phyloP scores from a whole-genome alignment of 2,113 vertebrate species.

The Syngnathus typhle region DNA sequence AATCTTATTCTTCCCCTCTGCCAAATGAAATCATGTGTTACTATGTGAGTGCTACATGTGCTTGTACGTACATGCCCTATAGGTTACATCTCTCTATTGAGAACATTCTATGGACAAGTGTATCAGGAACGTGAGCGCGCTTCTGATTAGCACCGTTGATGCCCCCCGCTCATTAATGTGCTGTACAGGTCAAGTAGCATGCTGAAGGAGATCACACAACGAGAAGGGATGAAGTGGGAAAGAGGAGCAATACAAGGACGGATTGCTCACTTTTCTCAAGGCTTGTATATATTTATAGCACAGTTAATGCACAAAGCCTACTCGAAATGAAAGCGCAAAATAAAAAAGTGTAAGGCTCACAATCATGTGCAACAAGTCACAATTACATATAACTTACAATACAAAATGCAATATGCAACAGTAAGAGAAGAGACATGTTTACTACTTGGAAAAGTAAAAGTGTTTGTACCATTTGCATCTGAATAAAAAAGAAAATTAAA shows the following conservation, averaged over 20 bases:
- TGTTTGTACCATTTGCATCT: too few relatives aligned
- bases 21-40: not conserved
- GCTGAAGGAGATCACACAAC: not conserved
- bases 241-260: too few relatives aligned
- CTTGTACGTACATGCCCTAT: not conserved
- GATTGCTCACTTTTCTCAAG: not conserved
- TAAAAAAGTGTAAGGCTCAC: not conserved
- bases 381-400: too few relatives aligned
- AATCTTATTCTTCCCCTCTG: not conserved
- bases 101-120: not conserved
- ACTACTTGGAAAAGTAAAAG: too few relatives aligned
- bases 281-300: not conserved
- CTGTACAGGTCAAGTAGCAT: not conserved
- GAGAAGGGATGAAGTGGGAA: not conserved
- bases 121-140: slow-evolving; percentile 3
- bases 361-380: too few relatives aligned
- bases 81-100: slow-evolving; percentile 9
- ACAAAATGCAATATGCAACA: too few relatives aligned
- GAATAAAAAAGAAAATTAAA: too few relatives aligned
- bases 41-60: not conserved
- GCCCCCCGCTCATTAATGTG: slow-evolving; percentile 4
- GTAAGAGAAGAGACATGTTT: too few relatives aligned
- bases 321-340: not conserved
- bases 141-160: not conserved
- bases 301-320: not conserved